These are phyloP conservation scores for Cyprinodon variegatus DNA, from an alignment of 2,113 vertebrate species.

Conservation along the genomic window DNA sequence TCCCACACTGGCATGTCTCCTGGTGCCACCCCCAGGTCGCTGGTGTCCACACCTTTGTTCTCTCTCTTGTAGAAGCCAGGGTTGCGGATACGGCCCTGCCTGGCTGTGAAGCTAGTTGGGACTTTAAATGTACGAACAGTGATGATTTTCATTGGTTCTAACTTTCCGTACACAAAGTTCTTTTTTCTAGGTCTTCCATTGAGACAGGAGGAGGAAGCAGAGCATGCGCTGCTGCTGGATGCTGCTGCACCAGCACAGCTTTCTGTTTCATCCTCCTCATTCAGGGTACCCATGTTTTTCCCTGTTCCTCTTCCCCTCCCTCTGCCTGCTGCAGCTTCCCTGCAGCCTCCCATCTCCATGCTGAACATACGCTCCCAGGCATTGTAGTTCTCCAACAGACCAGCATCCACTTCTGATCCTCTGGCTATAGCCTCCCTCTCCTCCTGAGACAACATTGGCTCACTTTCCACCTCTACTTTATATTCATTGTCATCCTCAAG, in stretches of 20 bases:
- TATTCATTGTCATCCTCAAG: conserved; percentile 72
- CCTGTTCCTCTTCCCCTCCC: background rate
- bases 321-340: conserved; percentile 53
- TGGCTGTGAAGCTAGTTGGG: conserved; percentile 89
- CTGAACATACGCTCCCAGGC: conserved; percentile 93
- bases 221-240: conserved; percentile 8
- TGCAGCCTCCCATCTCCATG: conserved; percentile 87
- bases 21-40: conserved; percentile 81
- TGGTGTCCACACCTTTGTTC: conserved; percentile 87
- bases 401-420: conserved; percentile 60
- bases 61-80: conserved; percentile 79
- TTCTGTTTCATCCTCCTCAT: conserved; percentile 36
- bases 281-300: conserved; percentile 13
- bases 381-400: conserved; percentile 80
- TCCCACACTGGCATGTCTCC: conserved; percentile 86
- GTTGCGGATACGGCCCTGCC: conserved; percentile 85
- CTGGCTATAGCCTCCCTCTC: conserved; percentile 86
- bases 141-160: conserved; percentile 91
- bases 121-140: conserved; percentile 90
- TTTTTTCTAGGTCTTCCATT: conserved; percentile 70
- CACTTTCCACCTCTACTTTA: conserved; percentile 47
- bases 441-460: conserved; percentile 81
- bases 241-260: conserved; percentile 22
- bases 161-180: conserved; percentile 83
- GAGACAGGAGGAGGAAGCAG: background rate